Conservation (phyloP, 2,888 invertebrate species). For the Therioaphis trifolii region DNA sequence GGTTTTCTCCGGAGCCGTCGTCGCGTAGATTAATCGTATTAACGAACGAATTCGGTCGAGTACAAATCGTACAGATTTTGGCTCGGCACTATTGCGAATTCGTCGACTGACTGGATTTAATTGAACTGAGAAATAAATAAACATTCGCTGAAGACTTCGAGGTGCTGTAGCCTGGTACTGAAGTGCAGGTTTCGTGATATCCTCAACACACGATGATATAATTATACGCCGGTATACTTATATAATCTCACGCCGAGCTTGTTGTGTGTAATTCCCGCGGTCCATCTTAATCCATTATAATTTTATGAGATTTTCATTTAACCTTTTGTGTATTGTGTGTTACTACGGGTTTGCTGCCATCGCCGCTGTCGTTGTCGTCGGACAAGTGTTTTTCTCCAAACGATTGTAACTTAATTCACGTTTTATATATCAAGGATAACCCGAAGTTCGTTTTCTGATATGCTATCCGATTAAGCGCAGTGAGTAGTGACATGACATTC, state of each 20-base stretch:
- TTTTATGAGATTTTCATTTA: background rate
- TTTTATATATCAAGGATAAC: background rate
- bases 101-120: background rate
- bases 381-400: background rate
- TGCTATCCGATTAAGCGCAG: background rate
- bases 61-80: background rate
- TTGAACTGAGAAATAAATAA: background rate
- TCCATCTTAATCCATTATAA: conserved; percentile 1
- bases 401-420: background rate
- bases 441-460: background rate
- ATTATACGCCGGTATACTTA: background rate
- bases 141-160: background rate
- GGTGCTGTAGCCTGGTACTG: too few relatives aligned
- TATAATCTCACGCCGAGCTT: too few relatives aligned
- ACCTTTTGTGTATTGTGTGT: background rate
- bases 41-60: background rate
- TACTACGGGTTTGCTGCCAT: background rate
- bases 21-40: background rate
- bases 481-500: too few relatives aligned
- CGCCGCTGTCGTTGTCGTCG: background rate
- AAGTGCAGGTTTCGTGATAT: too few relatives aligned
- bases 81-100: background rate
- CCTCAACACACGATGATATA: background rate
- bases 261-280: background rate
- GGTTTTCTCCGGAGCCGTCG: too few relatives aligned